Percentiles rank a stretch among this genome's conserved stretches.
Evolutionary conservation across 2,888 invertebrate genomes (phyloP).

Genomic region (Bimastos eiseni): DNA sequence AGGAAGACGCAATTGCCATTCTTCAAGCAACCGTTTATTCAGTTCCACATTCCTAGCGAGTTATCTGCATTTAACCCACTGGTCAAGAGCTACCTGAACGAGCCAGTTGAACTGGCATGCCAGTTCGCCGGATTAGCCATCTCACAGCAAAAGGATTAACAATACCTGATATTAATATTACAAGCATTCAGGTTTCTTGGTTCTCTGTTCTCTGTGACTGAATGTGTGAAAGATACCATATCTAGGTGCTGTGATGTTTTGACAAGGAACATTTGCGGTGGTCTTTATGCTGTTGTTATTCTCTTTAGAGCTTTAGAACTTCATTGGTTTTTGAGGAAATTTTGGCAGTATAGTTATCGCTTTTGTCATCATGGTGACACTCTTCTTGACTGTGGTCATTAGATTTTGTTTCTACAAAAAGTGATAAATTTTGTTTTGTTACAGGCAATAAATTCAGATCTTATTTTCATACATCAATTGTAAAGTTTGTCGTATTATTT

Average conservation of each 20-base stretch:
- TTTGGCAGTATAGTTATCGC: not conserved
- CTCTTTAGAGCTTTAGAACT: not conserved
- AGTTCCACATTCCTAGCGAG: slow-evolving; percentile 24
- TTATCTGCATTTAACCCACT: slow-evolving; percentile 22
- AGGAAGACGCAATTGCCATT: slow-evolving; percentile 6
- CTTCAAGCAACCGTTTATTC: not conserved
- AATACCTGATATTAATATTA: not conserved
- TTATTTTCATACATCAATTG: not conserved
- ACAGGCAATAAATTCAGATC: not conserved
- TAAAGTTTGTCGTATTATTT: not conserved
- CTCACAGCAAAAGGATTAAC: not conserved
- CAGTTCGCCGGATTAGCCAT: not conserved
- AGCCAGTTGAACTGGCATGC: not conserved
- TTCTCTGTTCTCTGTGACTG: not conserved
- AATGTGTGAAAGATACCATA: not conserved
- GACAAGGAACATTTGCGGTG: not conserved
- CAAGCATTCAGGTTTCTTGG: slow-evolving; percentile 19
- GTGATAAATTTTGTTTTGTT: slow-evolving; percentile 4
- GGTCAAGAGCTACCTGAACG: slow-evolving; percentile 2
- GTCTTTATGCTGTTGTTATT: not conserved
- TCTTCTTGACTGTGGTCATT: not conserved
- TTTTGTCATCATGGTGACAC: not conserved
- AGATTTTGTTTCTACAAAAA: not conserved
- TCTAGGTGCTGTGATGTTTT: not conserved
- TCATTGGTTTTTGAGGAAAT: not conserved